These are phyloP conservation scores for Ctenomys sociabilis DNA, from an alignment of 2,113 vertebrate genomes.

Conservation along the genomic window DNA sequence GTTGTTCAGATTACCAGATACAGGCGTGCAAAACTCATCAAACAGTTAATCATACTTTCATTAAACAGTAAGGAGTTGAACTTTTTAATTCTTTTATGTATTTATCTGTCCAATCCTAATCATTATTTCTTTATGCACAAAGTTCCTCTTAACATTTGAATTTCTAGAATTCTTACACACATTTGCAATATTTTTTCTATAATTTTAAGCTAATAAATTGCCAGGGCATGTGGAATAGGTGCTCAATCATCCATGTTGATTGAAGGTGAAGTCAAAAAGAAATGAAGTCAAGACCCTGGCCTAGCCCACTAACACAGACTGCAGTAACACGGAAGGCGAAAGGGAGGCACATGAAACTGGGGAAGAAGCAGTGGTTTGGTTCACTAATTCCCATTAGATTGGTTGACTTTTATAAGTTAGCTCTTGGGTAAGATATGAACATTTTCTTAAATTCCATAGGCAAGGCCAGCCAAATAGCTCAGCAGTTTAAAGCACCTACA, in stretches of 20 bases:
- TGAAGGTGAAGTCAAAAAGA: neutral
- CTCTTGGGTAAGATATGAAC: neutral
- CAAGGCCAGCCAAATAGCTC: neutral
- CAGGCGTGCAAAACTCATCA: no score
- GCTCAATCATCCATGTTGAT: neutral
- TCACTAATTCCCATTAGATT: neutral
- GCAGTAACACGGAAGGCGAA: neutral
- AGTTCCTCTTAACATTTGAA: neutral
- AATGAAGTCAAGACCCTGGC: neutral
- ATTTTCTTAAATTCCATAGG: conserved; percentile 12
- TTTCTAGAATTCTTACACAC: neutral
- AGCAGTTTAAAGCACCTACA: no score
- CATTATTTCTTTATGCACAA: neutral
- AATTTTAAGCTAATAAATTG: neutral
- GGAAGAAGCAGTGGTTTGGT: neutral
- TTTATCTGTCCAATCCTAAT: neutral
- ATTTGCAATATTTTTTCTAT: neutral
- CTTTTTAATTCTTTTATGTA: neutral
- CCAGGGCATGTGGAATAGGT: neutral
- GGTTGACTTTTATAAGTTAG: neutral
- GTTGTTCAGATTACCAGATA: no score
- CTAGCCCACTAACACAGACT: neutral
- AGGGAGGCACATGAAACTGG: neutral
- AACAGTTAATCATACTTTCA: no score
- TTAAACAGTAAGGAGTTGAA: neutral